These are phyloP conservation scores for Ferdinandea cuprea DNA, from an alignment of 2,888 invertebrate species.

Conservation along the genomic window DNA sequence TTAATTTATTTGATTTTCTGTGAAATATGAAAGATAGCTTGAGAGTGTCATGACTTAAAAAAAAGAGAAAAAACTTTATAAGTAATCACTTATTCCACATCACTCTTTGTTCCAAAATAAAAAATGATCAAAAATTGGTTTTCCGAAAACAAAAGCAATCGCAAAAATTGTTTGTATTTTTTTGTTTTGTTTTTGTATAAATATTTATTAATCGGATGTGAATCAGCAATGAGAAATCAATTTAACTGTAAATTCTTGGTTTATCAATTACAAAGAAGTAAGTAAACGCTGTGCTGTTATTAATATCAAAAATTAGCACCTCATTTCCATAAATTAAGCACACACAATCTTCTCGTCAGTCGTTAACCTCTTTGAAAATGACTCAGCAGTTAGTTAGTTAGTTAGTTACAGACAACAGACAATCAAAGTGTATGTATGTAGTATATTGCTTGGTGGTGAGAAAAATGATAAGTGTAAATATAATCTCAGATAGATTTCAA, in stretches of 20 bases:
- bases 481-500: no score
- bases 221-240: conserved; percentile 24
- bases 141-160: neutral
- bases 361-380: conserved; percentile 28
- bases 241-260: conserved; percentile 39
- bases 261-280: conserved; percentile 39
- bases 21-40: no score
- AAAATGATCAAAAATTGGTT: neutral
- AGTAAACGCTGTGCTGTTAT: neutral
- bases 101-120: no score
- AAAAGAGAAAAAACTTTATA: no score
- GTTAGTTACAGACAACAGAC: neutral
- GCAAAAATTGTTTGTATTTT: neutral
- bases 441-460: no score
- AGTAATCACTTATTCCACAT: no score
- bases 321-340: conserved; percentile 11
- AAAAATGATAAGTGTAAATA: no score
- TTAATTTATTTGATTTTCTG: neutral
- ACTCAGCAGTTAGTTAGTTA: conserved; percentile 5
- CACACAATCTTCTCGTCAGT: conserved; percentile 20
- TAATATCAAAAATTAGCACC: conserved; percentile 4
- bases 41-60: no score
- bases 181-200: no score
- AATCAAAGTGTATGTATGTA: no score
- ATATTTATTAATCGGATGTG: conserved; percentile 31